Evolutionary conservation across 2,888 invertebrate genomes (phyloP), one percentile per base, ranked within the genome.

Genomic region (Netelia melanura): DNA sequence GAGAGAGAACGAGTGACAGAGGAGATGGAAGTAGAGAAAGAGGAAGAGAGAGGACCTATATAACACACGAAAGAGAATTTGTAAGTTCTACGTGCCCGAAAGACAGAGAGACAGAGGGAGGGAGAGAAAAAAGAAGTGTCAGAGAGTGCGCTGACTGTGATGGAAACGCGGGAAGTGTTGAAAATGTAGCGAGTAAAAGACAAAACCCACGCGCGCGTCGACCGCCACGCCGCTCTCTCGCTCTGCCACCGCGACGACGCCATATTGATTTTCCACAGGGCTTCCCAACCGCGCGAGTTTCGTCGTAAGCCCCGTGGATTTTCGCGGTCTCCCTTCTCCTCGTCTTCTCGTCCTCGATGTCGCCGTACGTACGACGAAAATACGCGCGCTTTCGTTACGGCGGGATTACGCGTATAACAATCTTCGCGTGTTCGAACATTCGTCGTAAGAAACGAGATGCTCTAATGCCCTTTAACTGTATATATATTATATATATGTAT

Each of bases 211-310:
- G 81, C 85, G 85, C 76, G 72, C 64, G 56, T 80, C 64, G 71
- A 65, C 79, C 54, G 72, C 71, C 72, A 78, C 72, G 58, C 62
- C 62, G 65, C 64, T 70, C 78, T 64, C 64, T 65, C 87, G 82
- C 88, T 86, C 86, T 81, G 87, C 87, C 75, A 85, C 81, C 80
- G 56, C 85, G 81, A 85, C 87, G 84, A 88, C 89, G 87, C 89
- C 88, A 90, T 89, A 90, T 90, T 90, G 90, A 90, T 90, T 90
- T 89, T 89, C 89, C 86, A 86, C 83, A 87, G 89, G 88, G 84
- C 88, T 88, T 89, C 86, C 87, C 86, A 88, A 85, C 81, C 70
- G 81, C 81, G 70, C 71, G 81, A 88, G 86, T 88, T 89, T 89
- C 89, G 87, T 87, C 88, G 88, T 88, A 85, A 74, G 48, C 88